Evolutionary conservation across 2,888 invertebrate species (phyloP).

Genomic region (Xestia xanthographa): DNA sequence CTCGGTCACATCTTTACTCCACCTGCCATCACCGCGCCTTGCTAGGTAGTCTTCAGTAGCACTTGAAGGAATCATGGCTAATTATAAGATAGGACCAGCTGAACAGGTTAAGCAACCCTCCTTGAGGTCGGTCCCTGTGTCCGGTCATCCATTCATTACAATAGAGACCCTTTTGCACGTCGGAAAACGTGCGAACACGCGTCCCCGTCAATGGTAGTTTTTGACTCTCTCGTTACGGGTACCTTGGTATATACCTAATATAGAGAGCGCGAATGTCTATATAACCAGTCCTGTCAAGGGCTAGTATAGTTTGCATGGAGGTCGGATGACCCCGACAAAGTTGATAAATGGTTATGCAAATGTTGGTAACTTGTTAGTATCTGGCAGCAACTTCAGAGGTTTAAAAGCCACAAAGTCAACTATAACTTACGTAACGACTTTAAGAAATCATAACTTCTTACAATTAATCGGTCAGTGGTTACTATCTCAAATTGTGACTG

Average conservation of each 20-base stretch:
- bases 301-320: neutral
- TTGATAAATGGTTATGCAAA: neutral
- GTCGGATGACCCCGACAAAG: neutral
- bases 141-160: no score
- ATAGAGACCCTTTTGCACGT: neutral
- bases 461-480: conserved; percentile 32
- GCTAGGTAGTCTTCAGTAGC: no score
- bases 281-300: neutral
- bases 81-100: neutral
- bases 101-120: neutral
- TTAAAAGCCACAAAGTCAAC: neutral
- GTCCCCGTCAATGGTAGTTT: neutral
- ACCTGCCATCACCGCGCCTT: no score
- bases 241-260: neutral
- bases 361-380: neutral
- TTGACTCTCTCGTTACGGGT: neutral
- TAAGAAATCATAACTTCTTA: neutral
- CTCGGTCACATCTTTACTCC: no score
- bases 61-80: neutral
- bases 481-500: conserved; percentile 59
- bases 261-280: neutral
- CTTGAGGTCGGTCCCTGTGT: neutral
- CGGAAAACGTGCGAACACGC: neutral
- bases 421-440: neutral
- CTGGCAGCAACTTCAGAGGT: neutral